Evolutionary conservation across 2,888 invertebrate genomes (phyloP).

Genomic region (Cordilura impudica): DNA sequence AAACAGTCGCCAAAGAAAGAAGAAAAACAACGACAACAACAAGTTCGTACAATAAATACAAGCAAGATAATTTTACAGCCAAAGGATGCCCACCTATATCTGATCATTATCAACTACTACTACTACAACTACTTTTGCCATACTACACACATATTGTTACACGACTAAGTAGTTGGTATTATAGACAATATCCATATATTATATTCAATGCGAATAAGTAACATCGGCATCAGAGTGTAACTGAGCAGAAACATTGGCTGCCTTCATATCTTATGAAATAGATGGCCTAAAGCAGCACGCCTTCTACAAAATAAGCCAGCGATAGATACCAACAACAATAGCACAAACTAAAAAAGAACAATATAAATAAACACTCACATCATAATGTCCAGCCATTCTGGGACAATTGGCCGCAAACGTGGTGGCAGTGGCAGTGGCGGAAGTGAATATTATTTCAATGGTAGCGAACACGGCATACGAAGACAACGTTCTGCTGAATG

Average conservation of each 20-base stretch:
- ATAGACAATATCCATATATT: conserved; percentile 37
- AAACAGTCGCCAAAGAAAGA: conserved; percentile 42
- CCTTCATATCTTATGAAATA: conserved; percentile 47
- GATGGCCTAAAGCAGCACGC: conserved; percentile 56
- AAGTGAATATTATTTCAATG: conserved; percentile 74
- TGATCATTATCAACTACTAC: conserved; percentile 3
- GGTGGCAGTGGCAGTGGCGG: conserved; percentile 73
- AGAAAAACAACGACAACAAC: background rate
- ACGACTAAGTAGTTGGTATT: too few species aligned
- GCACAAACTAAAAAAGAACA: background rate
- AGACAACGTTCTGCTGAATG: conserved; percentile 81
- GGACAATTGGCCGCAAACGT: conserved; percentile 78
- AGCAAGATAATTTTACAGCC: background rate
- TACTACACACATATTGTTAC: background rate
- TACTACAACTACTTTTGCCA: background rate
- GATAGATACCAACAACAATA: conserved; percentile 23
- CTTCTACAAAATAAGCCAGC: conserved; percentile 19
- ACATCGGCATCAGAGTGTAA: conserved; percentile 51
- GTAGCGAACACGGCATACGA: conserved; percentile 76
- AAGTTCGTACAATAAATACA: conserved; percentile 9
- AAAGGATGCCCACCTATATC: conserved; percentile 53
- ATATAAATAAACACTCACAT: conserved; percentile 64
- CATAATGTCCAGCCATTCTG: conserved; percentile 77
- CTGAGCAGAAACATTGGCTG: conserved; percentile 53
- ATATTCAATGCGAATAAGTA: conserved; percentile 33